These are phyloP conservation scores for Lithophane leautieri DNA, from an alignment of 2,888 invertebrate species.

Conservation along the genomic window DNA sequence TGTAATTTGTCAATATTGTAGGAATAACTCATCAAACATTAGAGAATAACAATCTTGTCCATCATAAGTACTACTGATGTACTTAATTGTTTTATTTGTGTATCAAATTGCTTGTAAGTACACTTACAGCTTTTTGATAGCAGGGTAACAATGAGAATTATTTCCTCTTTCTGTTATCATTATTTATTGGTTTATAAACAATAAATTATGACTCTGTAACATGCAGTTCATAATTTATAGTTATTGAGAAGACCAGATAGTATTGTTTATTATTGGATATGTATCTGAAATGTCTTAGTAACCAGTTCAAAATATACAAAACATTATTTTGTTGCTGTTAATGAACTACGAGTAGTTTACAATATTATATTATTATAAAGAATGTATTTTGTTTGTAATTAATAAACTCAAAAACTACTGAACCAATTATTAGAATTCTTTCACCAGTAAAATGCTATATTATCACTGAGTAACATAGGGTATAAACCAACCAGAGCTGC, in stretches of 20 bases:
- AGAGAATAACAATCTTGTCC: constrained; percentile 9
- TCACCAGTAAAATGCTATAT: too few species aligned
- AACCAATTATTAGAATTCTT: too few species aligned
- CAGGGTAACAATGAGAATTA: constrained; percentile 28
- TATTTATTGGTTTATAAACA: constrained; percentile 46
- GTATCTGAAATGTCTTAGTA: constrained; percentile 12
- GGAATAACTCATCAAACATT: constrained; percentile 3
- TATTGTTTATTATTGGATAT: constrained; percentile 44
- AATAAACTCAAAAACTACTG: too few species aligned
- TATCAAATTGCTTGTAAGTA: constrained; percentile 34
- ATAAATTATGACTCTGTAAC: constrained; percentile 50
- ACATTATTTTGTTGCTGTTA: background rate
- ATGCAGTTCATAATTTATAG: constrained; percentile 33
- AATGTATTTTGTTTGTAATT: too few species aligned
- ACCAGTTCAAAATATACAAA: background rate
- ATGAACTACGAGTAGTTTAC: background rate
- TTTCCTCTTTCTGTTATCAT: constrained; percentile 60
- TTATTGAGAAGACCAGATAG: constrained; percentile 16
- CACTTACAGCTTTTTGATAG: constrained; percentile 50
- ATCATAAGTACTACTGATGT: constrained; percentile 37
- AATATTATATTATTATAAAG: too few species aligned
- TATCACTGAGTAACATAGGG: too few species aligned
- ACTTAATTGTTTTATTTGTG: constrained; percentile 30
- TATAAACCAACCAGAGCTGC: too few species aligned
- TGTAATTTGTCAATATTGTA: background rate